A percentile compares a stretch with the other conserved stretches of the same genome.
Evolutionary conservation across 2,888 invertebrate genomes (phyloP).

Genomic region (Agrenia bidenticulata): DNA sequence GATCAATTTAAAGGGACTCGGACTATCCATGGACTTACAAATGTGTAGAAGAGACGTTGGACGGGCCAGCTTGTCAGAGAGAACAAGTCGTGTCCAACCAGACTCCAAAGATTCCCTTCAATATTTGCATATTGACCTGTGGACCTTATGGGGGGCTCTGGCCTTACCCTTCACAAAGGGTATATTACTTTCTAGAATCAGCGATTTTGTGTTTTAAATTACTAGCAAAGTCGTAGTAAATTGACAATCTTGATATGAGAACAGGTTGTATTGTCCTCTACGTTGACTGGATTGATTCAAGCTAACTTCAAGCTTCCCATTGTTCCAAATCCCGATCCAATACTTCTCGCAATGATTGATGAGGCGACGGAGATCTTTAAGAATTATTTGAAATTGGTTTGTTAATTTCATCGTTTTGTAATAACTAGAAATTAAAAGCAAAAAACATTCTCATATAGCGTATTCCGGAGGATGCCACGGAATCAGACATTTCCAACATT

Average conservation of each 20-base stretch:
- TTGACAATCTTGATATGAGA: background rate
- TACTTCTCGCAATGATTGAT: constrained; percentile 17
- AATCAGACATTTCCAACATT: constrained; percentile 13
- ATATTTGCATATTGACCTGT: constrained; percentile 43
- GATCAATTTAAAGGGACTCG: constrained; percentile 33
- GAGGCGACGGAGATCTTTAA: constrained; percentile 24
- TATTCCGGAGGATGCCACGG: constrained; percentile 2
- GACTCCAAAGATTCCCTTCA: constrained; percentile 21
- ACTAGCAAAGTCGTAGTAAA: background rate
- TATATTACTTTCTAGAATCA: constrained; percentile 6
- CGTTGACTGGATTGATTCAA: constrained; percentile 18
- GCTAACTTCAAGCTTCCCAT: background rate
- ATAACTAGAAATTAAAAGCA: no score
- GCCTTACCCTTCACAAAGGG: constrained; percentile 35
- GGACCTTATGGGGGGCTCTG: constrained; percentile 38
- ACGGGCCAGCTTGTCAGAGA: constrained; percentile 49
- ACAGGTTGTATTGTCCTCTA: constrained; percentile 24
- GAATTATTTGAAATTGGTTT: constrained; percentile 23
- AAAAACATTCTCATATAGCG: no score
- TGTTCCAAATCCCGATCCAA: constrained; percentile 13
- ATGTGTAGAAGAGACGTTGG: constrained; percentile 44
- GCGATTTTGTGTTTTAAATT: background rate
- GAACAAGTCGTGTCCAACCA: constrained; percentile 4
- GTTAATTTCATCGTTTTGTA: background rate
- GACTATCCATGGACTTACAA: constrained; percentile 48